These are phyloP conservation scores for Machaerirhynchus nigripectus DNA, from an alignment of 2,113 vertebrate species.

Conservation along the genomic window DNA sequence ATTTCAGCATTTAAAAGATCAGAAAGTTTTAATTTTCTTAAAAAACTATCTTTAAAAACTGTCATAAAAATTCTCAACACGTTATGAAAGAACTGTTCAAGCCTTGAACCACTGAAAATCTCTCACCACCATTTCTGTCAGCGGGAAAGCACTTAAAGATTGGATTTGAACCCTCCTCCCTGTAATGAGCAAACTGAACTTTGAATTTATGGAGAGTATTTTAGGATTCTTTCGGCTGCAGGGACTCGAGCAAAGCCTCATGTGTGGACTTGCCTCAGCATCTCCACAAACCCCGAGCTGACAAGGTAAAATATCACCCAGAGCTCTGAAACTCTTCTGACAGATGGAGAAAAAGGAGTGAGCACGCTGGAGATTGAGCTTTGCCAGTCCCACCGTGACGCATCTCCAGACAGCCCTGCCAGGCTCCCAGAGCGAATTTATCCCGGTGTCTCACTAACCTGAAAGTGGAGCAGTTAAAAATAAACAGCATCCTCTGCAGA, in stretches of 20 bases:
- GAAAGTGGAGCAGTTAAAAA: constrained; percentile 21
- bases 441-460: background rate
- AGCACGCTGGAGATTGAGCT: background rate
- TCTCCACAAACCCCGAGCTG: background rate
- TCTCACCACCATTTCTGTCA: constrained; percentile 33
- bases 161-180: background rate
- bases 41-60: background rate
- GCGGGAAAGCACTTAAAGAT: background rate
- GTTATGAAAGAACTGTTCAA: background rate
- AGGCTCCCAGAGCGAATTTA: background rate
- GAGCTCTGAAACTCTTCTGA: background rate
- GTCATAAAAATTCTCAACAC: background rate
- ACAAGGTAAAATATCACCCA: constrained; percentile 29
- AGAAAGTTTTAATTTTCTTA: background rate
- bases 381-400: fast-evolving
- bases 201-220: background rate
- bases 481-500: background rate
- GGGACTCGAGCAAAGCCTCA: background rate
- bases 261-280: constrained; percentile 6
- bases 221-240: background rate
- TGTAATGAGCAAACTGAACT: background rate
- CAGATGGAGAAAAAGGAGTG: background rate
- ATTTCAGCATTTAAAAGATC: background rate
- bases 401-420: background rate
- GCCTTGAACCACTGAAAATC: background rate